Base-by-base conservation (phyloP, 2,113 vertebrate genomes). In the Gallinago undulata region DNA sequence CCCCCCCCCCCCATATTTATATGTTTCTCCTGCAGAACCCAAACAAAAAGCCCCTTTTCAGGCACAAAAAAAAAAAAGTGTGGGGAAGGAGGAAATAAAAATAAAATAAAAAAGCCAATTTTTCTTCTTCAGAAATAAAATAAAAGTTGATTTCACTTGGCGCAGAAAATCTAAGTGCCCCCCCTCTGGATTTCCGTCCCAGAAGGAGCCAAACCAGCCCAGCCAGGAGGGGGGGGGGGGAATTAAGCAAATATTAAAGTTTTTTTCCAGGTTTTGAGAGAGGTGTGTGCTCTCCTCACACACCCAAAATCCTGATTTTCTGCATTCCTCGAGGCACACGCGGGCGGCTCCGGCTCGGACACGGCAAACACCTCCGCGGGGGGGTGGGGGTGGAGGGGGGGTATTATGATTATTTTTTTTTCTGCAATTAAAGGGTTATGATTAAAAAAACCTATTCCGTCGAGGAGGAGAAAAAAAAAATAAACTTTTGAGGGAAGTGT, bases 241-340 rank as follows among this genome's bases (percentile, higher is more conserved):
- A 2, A 11, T 5, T 14, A 15, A 4, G 1, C 5, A 28, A 80
- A 50, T 12, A 10, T 19, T 6, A 8, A 10, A 14, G 53, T 30
- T 55, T 15, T 12, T n/a, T 33, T 17, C n/a, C 25, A 72, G 51
- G 30, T 68, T 24, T 21, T 2, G 5, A 3, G 39, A 14, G 19
- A 90, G 91, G 94, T 6, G 83, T 56, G 83, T 43, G 84, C 90
- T 79, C 43, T 41, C 23, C 30, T 75, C 16, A 17, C 9, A 68
- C 76, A 9, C 19, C 24, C 37, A 24, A 24, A 83, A 87, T 90
- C 93, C 89, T 79, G 89, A 83, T 79, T 88, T 92, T 82, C 96
- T 5, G 24, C 89, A 90, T 96, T 96, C 94, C 85, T 82, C 2
- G 0, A 12, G 81, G 88, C 59, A 48, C 24, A 45, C 27, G 9